Percentiles rank a stretch among this genome's conserved stretches.
phyloP scores from a whole-genome alignment of 2,888 invertebrate species.

The Koerneria pararmatus region DNA sequence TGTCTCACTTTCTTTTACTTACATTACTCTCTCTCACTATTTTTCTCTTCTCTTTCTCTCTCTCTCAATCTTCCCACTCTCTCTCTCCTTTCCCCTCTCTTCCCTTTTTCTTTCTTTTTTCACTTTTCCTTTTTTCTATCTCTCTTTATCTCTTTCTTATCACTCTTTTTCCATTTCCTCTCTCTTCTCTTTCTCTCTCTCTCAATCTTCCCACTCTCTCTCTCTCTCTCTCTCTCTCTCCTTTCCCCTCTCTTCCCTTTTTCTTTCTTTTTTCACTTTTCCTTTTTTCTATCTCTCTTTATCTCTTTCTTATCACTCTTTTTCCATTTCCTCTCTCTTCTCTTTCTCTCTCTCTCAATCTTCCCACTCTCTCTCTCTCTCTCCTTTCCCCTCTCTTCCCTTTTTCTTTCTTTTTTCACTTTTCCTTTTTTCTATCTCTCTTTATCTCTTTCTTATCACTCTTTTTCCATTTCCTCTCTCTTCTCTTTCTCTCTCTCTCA shows the following conservation, averaged over 20 bases:
- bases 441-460: background rate
- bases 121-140: background rate
- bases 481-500: background rate
- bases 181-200: background rate
- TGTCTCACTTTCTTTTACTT: background rate
- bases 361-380: background rate
- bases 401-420: background rate
- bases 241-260: background rate
- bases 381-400: background rate
- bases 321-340: no score
- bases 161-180: background rate
- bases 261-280: background rate
- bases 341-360: no score
- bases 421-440: no score
- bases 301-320: no score
- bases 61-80: slow-evolving; percentile 1
- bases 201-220: background rate
- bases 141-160: background rate
- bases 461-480: background rate
- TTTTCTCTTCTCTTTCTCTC: background rate
- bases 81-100: background rate
- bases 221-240: background rate
- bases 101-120: background rate
- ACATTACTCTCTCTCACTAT: slow-evolving; percentile 9
- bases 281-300: no score